Percentiles rank a stretch among this genome's conserved stretches.
Conservation (phyloP, 1,140 invertebrate genomes). For the Euura lappo region DNA sequence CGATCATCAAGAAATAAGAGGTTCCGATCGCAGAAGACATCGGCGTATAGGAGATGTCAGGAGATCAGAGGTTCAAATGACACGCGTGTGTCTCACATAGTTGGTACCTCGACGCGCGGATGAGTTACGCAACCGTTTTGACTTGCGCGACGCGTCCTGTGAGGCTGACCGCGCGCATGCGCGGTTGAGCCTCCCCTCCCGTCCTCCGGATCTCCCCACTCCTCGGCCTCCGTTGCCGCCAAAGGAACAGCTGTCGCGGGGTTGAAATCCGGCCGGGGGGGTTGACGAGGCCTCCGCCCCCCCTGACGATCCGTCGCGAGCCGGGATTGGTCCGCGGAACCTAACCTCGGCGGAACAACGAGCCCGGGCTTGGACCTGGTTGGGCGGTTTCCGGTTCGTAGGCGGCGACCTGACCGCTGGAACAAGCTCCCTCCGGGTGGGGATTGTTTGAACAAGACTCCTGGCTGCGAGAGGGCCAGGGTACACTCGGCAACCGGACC, state of each 20-base stretch:
- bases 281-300: neutral
- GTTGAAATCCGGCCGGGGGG: neutral
- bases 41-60: no score
- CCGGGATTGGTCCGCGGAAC: slow-evolving; percentile 20
- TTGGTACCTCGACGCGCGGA: no score
- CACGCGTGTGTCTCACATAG: no score
- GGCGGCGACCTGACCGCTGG: neutral
- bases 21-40: no score
- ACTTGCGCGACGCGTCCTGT: no score
- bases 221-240: no score
- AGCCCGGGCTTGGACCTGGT: neutral
- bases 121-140: no score
- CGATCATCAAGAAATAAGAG: no score
- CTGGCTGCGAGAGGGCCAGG: slow-evolving; percentile 52
- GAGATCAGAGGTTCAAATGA: no score
- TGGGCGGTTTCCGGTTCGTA: neutral
- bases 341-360: no score
- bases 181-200: slow-evolving; percentile 25
- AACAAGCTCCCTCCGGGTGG: slow-evolving; percentile 28
- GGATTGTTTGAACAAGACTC: slow-evolving; percentile 59
- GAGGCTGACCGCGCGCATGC: neutral
- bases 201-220: no score
- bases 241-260: slow-evolving; percentile 1
- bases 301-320: slow-evolving; percentile 9
- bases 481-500: slow-evolving; percentile 59